A percentile compares a stretch with the other conserved stretches of the same genome.
These are phyloP conservation scores for Leguminivora glycinivorella DNA, from an alignment of 1,140 invertebrate species.

Conservation along the genomic window DNA sequence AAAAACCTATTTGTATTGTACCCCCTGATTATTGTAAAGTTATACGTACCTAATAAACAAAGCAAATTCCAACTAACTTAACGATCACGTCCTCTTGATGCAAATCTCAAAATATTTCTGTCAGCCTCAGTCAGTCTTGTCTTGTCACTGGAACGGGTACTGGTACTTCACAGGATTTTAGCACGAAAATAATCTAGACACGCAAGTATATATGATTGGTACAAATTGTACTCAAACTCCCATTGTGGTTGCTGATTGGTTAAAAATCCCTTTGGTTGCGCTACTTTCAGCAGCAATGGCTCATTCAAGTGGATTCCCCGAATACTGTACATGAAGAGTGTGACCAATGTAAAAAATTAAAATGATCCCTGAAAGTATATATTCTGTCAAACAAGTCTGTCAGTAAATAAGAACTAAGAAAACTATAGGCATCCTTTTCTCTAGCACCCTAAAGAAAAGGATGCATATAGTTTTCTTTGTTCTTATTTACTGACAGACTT, in stretches of 20 bases:
- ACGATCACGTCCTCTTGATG: background rate
- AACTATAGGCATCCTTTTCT: too few relatives aligned
- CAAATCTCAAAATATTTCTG: background rate
- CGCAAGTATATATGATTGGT: background rate
- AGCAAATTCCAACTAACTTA: background rate
- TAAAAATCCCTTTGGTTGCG: background rate
- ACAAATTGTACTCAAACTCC: background rate
- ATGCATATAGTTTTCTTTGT: too few relatives aligned
- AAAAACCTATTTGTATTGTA: too few relatives aligned
- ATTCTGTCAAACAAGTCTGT: too few relatives aligned
- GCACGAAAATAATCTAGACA: background rate
- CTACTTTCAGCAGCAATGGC: background rate
- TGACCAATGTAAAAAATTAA: background rate
- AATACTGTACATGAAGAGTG: background rate
- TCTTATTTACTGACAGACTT: too few relatives aligned
- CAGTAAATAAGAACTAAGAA: too few relatives aligned
- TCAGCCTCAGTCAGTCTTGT: background rate
- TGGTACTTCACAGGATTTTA: background rate
- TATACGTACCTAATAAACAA: background rate
- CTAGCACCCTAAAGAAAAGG: too few relatives aligned
- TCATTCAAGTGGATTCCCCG: background rate
- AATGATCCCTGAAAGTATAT: background rate
- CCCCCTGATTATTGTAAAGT: too few relatives aligned
- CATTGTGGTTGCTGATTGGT: background rate
- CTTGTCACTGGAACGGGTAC: background rate